Percentiles rank a stretch among this genome's conserved stretches.
phyloP scores from a whole-genome alignment of 2,888 invertebrate genomes.

The Escarpia spicata region DNA sequence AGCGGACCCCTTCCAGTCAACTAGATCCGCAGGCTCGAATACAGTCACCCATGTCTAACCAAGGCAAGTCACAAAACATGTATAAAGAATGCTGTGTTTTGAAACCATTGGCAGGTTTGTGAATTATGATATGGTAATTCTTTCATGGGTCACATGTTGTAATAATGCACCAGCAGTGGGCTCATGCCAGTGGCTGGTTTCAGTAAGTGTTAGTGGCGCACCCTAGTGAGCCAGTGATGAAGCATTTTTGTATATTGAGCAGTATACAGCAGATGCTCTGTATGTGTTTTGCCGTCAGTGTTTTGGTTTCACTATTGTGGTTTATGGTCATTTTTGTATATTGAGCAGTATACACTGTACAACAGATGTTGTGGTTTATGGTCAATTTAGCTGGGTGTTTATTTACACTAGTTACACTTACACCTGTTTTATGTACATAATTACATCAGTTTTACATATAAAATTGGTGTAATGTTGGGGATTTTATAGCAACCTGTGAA shows the following conservation, averaged over 20 bases:
- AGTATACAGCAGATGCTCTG: background rate
- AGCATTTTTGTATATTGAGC: background rate
- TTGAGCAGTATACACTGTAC: too few relatives aligned
- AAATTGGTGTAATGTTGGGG: too few relatives aligned
- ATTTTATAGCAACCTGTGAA: too few relatives aligned
- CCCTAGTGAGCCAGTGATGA: background rate
- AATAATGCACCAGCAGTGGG: background rate
- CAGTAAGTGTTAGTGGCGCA: background rate
- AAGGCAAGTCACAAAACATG: constrained; percentile 51
- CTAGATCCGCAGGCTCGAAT: constrained; percentile 74
- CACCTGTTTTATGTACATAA: too few relatives aligned
- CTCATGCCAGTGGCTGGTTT: background rate
- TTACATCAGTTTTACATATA: too few relatives aligned
- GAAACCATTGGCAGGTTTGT: too few relatives aligned
- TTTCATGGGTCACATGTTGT: too few relatives aligned
- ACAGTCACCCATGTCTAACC: constrained; percentile 78
- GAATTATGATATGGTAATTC: too few relatives aligned
- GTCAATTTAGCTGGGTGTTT: background rate
- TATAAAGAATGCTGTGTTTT: too few relatives aligned
- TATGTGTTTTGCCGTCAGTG: background rate
- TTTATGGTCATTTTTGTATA: background rate
- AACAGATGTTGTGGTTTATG: background rate
- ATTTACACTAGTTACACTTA: too few relatives aligned
- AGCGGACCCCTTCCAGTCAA: constrained; percentile 89
- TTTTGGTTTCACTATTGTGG: background rate